Evolutionary conservation across 2,113 vertebrate genomes (phyloP).

Genomic region (Gymnarchus niloticus): DNA sequence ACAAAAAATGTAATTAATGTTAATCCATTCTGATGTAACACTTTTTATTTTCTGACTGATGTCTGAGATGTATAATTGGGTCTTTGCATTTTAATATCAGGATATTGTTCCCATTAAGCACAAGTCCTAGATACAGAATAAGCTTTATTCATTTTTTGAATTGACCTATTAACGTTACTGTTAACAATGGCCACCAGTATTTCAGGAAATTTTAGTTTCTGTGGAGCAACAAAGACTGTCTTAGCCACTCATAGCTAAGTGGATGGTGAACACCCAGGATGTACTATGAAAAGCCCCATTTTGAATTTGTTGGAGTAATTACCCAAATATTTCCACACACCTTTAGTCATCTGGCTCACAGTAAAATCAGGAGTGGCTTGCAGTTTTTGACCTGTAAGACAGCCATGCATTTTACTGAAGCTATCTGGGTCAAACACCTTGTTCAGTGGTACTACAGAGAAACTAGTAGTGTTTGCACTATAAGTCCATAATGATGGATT

Average conservation of each 20-base stretch:
- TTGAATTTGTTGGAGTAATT: neutral
- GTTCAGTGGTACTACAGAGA: neutral
- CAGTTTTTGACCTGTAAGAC: neutral
- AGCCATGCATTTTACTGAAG: neutral
- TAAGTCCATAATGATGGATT: neutral
- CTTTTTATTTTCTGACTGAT: no score
- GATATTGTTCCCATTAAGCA: neutral
- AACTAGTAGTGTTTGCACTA: neutral
- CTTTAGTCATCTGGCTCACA: neutral
- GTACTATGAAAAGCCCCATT: neutral
- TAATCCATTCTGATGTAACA: no score
- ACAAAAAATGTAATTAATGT: neutral
- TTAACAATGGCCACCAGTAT: neutral
- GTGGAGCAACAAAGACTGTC: neutral
- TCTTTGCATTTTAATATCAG: neutral
- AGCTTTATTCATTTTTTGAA: neutral
- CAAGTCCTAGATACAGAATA: neutral
- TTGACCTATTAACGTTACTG: neutral
- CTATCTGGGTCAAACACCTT: neutral
- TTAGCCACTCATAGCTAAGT: neutral
- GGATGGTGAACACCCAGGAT: neutral
- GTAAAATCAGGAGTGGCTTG: neutral
- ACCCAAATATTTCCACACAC: neutral
- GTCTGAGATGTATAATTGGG: neutral
- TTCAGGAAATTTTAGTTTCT: neutral